Percentiles rank a stretch among this genome's conserved stretches.
Evolutionary conservation across 2,797 vertebrate genomes (phyloP).

Genomic region (Rhabdophis nuchalis): DNA sequence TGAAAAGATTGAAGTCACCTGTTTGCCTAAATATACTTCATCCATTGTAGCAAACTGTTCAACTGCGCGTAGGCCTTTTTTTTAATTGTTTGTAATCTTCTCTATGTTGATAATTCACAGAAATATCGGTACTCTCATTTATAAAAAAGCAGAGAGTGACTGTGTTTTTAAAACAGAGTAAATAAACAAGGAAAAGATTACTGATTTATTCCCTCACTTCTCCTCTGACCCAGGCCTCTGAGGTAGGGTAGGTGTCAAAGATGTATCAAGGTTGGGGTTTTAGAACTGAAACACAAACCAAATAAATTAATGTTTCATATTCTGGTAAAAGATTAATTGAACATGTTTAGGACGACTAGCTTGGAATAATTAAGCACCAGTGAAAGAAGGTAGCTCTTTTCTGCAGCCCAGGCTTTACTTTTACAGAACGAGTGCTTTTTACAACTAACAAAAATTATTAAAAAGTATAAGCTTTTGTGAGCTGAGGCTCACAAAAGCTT

Average conservation of each 20-base stretch:
- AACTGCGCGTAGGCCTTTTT: neutral
- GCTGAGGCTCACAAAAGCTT: neutral
- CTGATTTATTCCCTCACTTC: neutral
- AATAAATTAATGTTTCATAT: neutral
- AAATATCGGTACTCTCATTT: conserved; percentile 27
- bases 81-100: conserved; percentile 12
- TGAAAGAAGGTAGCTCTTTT: neutral
- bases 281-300: neutral
- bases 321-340: neutral
- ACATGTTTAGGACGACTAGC: neutral
- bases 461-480: neutral
- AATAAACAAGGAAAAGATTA: neutral
- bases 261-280: neutral
- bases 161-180: neutral
- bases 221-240: neutral
- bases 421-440: neutral
- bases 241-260: no score
- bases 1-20: neutral
- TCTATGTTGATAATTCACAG: conserved; percentile 34
- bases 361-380: neutral
- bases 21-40: conserved; percentile 14
- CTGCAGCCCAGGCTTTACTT: neutral
- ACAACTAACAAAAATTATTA: neutral
- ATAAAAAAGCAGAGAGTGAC: conserved; percentile 49
- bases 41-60: conserved; percentile 8